These are phyloP conservation scores for Centropristis striata DNA, from an alignment of 2,113 vertebrate genomes.

Conservation along the genomic window DNA sequence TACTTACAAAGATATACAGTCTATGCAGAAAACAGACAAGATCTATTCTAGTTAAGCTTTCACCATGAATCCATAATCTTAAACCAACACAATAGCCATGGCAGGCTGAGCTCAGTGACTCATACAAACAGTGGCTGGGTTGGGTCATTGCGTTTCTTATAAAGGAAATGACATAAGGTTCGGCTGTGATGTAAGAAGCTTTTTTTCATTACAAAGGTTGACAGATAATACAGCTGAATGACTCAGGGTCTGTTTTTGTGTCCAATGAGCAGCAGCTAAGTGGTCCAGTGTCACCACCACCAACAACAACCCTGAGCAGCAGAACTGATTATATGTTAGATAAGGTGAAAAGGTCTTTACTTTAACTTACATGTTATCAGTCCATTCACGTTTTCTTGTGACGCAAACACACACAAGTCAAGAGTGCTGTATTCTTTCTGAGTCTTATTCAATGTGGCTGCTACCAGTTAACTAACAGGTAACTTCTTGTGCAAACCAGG, in stretches of 20 bases:
- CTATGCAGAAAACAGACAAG: background rate
- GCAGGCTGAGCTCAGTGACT: constrained; percentile 54
- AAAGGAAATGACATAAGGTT: constrained; percentile 43
- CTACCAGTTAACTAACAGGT: background rate
- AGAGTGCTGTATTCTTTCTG: background rate
- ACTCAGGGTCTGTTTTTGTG: constrained; percentile 39
- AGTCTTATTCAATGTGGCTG: background rate
- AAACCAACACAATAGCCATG: constrained; percentile 5
- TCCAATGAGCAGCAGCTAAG: constrained; percentile 2
- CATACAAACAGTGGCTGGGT: constrained; percentile 15
- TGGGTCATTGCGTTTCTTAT: constrained; percentile 23
- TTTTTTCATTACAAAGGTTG: background rate
- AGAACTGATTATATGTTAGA: background rate
- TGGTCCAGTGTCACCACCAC: background rate
- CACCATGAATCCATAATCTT: constrained; percentile 17
- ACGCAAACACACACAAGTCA: constrained; percentile 5
- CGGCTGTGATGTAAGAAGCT: constrained; percentile 29
- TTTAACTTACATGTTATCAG: background rate
- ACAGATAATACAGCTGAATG: constrained; percentile 33
- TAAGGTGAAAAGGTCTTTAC: background rate
- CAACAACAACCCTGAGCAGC: constrained; percentile 2
- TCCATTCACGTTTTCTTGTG: background rate
- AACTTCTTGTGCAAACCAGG: background rate
- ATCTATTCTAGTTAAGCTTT: background rate
- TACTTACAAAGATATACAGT: no score